Base-by-base conservation (phyloP, 2,797 vertebrate genomes). In the Pyrocephalus nanus region DNA sequence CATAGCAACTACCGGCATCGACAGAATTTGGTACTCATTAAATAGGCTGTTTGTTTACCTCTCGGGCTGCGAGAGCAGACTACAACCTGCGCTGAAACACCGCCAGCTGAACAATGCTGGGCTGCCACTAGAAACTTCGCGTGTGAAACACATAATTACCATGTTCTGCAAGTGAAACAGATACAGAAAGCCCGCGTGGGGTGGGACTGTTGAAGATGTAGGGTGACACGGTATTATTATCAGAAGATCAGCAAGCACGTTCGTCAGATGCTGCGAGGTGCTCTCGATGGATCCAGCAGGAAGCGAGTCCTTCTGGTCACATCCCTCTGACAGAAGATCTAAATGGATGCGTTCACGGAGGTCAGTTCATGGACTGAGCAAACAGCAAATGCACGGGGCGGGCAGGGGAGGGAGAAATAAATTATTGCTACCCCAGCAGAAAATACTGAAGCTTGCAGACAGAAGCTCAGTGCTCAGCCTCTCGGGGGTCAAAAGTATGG, bases 1-100 rank as follows among this genome's bases (percentile, higher is more conserved):
- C 97, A 97, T 97, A 94, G 97, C 94, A 97, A 97, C 97, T 95
- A 34, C 90, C 25, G 12, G 78, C 91, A 83, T 36, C 65, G 94
- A 93, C 91, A 95, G 94, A 89, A 95, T 91, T 90, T 80, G 72
- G 84, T 82, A 34, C 71, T 94, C 90, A 78, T 94, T 96, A 93
- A 94, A 94, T 45, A 86, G 95, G 86, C 93, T 90, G 95, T 95
- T 95, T 97, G 94, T 96, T 96, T 96, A 93, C 82, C 27, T 96
- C 70, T 48, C 2, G 1, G 85, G 71, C 82, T 64, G 82, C 1
- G 1, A 58, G 57, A 89, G 64, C 10, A 75, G 71, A 13, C 75
- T 71, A 65, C 89, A 76, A 88, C 74, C 84, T 81, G 65, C 7
- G 6, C 78, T 45, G 34, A 90, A 73, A 78, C 85, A 47, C 90